Base-by-base conservation (phyloP, 2,113 vertebrate genomes). In the Sylvietta virens region DNA sequence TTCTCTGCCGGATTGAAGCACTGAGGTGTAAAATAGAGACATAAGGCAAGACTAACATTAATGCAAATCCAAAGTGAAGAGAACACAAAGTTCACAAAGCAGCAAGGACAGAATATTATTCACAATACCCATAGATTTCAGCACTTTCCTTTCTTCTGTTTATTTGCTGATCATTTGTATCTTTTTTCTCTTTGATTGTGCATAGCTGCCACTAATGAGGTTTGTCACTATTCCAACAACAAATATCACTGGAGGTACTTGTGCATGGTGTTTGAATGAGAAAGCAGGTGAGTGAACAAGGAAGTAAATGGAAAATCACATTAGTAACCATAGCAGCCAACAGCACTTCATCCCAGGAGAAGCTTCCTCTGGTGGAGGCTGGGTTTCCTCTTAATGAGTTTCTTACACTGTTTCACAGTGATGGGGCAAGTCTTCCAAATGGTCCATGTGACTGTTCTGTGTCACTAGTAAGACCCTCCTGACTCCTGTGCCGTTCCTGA, bases 271-370 rank as follows among this genome's bases (percentile, higher is more conserved):
- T 57, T 64, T 53, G 87, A 94, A 76, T 80, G 66, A 91, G 79
- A 96, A 93, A 90, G 81, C 92, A 96, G 93, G 94, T 96, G 76
- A 95, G 66, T 31, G 84, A 87, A 62, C 40, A 58, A 57, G 47
- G 37, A 77, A 86, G 57, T 45, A 90, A 90, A 88, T 31, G 79
- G 73, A 81, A 81, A 60, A 84, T 78, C 74, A 92, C 92, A 85
- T 93, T 90, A 96, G 93, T 94, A 95, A 91, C 92, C 96, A 95
- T 94, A 90, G 95, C 81, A 94, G 93, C 93, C 90, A 92, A 80
- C 66, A 90, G 67, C 71, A 73, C 77, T 70, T 89, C 61, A 51
- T 82, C 64, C 82, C 79, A 71, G 78, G 65, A 95, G 82, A 90
- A 95, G 58, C 60, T 71, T 86, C 31, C 17, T 47, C 60, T 70